A percentile compares a stretch with the other conserved stretches of the same genome.
Conservation (phyloP, 2,797 vertebrate genomes). For the Arrhamphus sclerolepis region DNA sequence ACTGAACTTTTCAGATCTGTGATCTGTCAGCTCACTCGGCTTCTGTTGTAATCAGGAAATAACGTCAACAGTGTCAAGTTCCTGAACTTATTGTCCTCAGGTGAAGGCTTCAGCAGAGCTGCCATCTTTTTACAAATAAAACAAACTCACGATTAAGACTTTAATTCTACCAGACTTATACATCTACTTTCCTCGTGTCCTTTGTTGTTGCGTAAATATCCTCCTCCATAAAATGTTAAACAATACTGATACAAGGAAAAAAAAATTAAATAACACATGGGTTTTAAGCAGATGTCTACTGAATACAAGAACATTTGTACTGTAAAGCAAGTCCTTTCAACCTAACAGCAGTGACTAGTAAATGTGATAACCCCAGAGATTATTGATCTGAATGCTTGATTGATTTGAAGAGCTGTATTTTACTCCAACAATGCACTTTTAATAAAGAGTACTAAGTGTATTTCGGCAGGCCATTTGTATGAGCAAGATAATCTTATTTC, state of each 20-base stretch:
- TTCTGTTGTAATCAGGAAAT: slow-evolving; percentile 24
- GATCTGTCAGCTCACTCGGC: slow-evolving; percentile 1
- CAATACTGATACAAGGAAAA: slow-evolving; percentile 14
- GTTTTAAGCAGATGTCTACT: neutral
- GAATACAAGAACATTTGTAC: slow-evolving; percentile 9
- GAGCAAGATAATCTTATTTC: slow-evolving; percentile 21
- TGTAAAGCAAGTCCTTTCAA: slow-evolving; percentile 8
- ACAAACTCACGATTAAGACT: neutral
- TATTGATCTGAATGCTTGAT: slow-evolving; percentile 9
- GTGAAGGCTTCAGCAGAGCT: slow-evolving; percentile 3
- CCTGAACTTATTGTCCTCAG: slow-evolving; percentile 4
- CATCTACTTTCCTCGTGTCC: slow-evolving; percentile 1
- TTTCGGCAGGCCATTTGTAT: slow-evolving; percentile 41
- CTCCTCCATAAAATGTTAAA: slow-evolving; percentile 9
- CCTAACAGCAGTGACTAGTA: neutral
- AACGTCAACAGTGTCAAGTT: neutral
- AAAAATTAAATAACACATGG: slow-evolving; percentile 6
- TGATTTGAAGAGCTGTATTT: slow-evolving; percentile 18
- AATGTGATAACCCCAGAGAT: slow-evolving; percentile 2
- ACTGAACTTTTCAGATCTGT: neutral
- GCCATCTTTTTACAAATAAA: slow-evolving; percentile 5
- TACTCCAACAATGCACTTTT: slow-evolving; percentile 13
- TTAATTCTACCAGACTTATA: neutral
- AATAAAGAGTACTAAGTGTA: slow-evolving; percentile 15
- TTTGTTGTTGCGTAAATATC: neutral